phyloP scores from a whole-genome alignment of 1,140 invertebrate genomes.

The Metaphire vulgaris region DNA sequence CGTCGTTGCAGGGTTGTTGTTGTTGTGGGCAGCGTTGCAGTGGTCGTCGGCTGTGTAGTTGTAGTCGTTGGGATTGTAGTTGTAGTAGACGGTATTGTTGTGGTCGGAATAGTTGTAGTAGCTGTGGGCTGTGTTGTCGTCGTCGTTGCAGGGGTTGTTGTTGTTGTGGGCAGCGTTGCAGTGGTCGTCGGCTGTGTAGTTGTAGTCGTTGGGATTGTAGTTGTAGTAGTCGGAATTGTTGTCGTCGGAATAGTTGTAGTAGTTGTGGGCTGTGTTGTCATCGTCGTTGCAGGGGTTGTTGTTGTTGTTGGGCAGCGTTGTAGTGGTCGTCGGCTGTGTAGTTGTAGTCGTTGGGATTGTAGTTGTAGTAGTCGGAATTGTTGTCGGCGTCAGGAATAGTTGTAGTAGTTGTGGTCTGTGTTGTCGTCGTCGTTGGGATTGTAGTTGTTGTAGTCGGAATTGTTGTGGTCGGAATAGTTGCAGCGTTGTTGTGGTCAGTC shows the following conservation, averaged over 20 bases:
- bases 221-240: not conserved
- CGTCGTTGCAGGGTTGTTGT: not conserved
- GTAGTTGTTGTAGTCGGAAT: not conserved
- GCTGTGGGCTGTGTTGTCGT: not conserved
- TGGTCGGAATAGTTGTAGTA: not conserved
- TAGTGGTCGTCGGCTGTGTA: not conserved
- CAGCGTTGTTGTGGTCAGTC: not conserved
- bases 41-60: not conserved
- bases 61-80: not conserved
- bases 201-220: not conserved
- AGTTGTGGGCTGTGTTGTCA: not conserved
- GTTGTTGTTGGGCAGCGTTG: not conserved
- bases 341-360: not conserved
- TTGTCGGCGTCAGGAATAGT: not conserved
- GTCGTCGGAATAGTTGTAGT: not conserved
- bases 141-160: not conserved
- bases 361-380: not conserved
- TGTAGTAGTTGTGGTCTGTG: not conserved
- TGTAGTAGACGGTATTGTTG: not conserved
- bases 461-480: not conserved
- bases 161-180: not conserved
- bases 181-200: not conserved
- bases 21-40: not conserved
- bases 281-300: not conserved
- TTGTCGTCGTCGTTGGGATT: not conserved